Conservation (phyloP, 1,140 invertebrate species). For the Chironomus striatipennis region DNA sequence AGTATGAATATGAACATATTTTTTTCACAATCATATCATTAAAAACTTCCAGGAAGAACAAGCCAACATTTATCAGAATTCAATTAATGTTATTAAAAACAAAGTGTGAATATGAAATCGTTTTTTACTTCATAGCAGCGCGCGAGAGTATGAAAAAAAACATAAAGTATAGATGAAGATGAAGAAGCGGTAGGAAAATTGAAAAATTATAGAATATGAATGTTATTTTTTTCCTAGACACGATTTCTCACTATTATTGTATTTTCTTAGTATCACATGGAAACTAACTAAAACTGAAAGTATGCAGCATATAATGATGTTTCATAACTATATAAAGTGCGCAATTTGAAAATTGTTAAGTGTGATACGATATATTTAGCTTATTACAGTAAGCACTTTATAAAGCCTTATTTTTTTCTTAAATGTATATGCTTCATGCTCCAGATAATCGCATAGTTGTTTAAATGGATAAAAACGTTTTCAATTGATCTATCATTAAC, state of each 20-base stretch:
- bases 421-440: constrained; percentile 10
- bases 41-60: too few species aligned
- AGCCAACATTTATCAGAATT: too few species aligned
- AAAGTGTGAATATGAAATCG: too few species aligned
- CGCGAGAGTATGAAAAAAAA: too few species aligned
- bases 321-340: constrained; percentile 14
- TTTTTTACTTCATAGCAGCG: too few species aligned
- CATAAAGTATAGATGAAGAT: not conserved
- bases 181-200: not conserved
- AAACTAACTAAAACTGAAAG: not conserved
- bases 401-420: not conserved
- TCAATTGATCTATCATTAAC: constrained; percentile 11
- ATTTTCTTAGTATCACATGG: not conserved
- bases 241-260: constrained; percentile 1
- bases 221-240: constrained; percentile 8
- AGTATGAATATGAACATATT: too few species aligned
- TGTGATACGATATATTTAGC: not conserved
- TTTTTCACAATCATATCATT: too few species aligned
- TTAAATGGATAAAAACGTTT: constrained; percentile 1
- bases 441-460: constrained; percentile 16
- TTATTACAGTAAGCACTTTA: constrained; percentile 7
- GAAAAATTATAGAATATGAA: constrained; percentile 19
- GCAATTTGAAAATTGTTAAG: constrained; percentile 1
- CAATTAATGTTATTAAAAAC: too few species aligned
- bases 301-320: constrained; percentile 13